Conservation (phyloP, 2,888 invertebrate genomes). For the Metopia argyrocephala region DNA sequence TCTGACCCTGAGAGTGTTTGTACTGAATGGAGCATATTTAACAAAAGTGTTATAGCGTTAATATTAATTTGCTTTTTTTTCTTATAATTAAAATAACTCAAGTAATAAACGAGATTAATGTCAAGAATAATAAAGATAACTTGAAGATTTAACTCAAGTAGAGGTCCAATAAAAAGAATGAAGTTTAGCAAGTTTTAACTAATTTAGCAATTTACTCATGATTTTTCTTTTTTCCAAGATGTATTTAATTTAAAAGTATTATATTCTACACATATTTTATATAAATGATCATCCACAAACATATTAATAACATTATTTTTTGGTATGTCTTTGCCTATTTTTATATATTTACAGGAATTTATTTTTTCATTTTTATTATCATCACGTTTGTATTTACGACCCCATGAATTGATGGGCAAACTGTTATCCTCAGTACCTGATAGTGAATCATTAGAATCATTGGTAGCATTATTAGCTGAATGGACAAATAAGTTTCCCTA, state of each 20-base stretch:
- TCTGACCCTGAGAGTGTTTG: constrained; percentile 29
- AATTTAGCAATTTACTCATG: too few species aligned
- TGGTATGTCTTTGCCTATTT: too few species aligned
- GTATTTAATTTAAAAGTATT: too few species aligned
- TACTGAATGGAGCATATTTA: constrained; percentile 18
- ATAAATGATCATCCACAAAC: too few species aligned
- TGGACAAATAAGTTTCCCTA: constrained; percentile 79
- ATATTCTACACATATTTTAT: too few species aligned
- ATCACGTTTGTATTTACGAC: constrained; percentile 78
- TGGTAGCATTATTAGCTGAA: constrained; percentile 76
- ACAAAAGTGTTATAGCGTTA: constrained; percentile 34
- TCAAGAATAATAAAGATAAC: too few species aligned
- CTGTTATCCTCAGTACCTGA: constrained; percentile 78
- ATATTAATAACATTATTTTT: too few species aligned
- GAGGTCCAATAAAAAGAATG: too few species aligned
- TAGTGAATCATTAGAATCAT: constrained; percentile 76
- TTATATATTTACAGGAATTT: constrained; percentile 76
- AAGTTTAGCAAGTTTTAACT: too few species aligned
- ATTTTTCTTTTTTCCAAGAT: too few species aligned
- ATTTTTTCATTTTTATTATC: constrained; percentile 78
- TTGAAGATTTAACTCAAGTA: too few species aligned
- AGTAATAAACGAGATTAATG: background rate
- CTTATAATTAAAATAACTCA: background rate
- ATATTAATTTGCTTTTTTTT: constrained; percentile 34
- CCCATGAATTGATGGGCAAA: constrained; percentile 77